Conservation (phyloP, 2,113 vertebrate genomes). For the Strix uralensis region DNA sequence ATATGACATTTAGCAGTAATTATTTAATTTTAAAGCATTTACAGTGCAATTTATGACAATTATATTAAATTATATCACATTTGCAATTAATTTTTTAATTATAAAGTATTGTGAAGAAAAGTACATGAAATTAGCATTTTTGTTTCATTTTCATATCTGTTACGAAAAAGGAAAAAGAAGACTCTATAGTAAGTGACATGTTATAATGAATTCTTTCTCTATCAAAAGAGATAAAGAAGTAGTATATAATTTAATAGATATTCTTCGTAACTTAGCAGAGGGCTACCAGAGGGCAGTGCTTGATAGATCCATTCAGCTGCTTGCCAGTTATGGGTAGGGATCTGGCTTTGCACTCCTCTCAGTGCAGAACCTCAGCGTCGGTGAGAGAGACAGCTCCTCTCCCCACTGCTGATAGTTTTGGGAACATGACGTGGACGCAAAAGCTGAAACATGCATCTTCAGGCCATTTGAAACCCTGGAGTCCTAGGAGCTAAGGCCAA, state of each 20-base stretch:
- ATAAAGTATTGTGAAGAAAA: constrained; percentile 8
- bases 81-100: constrained; percentile 23
- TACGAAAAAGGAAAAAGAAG: background rate
- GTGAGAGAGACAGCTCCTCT: background rate
- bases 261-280: background rate
- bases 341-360: background rate
- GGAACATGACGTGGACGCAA: background rate
- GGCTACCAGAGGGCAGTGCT: background rate
- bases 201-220: background rate
- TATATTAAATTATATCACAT: background rate
- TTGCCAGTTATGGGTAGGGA: background rate
- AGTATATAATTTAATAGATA: background rate
- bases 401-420: background rate
- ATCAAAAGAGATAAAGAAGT: background rate
- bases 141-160: background rate
- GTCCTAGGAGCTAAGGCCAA: background rate
- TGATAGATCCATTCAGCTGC: background rate
- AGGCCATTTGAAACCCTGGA: background rate
- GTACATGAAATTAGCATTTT: background rate
- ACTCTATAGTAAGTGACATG: background rate
- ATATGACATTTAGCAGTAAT: constrained; percentile 17
- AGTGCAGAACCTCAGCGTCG: background rate
- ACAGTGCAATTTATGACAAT: constrained; percentile 4
- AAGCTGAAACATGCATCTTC: background rate
- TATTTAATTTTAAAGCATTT: constrained; percentile 51